A percentile compares a stretch with the other conserved stretches of the same genome.
phyloP scores from a whole-genome alignment of 2,888 invertebrate species.

The Drosophila acutilabella region DNA sequence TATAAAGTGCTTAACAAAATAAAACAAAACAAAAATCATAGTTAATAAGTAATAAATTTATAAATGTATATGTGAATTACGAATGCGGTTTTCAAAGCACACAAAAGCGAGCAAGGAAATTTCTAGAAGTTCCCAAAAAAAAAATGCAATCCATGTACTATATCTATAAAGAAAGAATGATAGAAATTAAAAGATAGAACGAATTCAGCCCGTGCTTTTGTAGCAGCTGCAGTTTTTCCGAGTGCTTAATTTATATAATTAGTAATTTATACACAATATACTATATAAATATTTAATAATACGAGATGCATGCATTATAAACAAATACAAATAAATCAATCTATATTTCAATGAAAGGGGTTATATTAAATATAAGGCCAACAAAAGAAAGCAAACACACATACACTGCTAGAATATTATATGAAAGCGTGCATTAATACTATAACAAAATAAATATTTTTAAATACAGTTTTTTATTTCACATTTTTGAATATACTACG shows the following conservation, averaged over 20 bases:
- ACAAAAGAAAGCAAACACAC: slow-evolving; percentile 35
- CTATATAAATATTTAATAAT: slow-evolving; percentile 23
- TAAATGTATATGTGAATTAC: slow-evolving; percentile 54
- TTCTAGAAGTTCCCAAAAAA: slow-evolving; percentile 25
- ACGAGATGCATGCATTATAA: slow-evolving; percentile 61
- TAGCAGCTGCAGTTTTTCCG: slow-evolving; percentile 73
- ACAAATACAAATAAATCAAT: slow-evolving; percentile 48
- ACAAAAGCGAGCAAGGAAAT: slow-evolving; percentile 20
- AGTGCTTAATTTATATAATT: slow-evolving; percentile 77
- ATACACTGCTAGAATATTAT: slow-evolving; percentile 49
- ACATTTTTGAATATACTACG: slow-evolving; percentile 75
- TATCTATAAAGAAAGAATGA: slow-evolving; percentile 27
- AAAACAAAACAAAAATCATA: slow-evolving; percentile 23
- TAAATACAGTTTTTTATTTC: slow-evolving; percentile 76
- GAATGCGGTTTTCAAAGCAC: slow-evolving; percentile 49
- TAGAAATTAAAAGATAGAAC: slow-evolving; percentile 6
- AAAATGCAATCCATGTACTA: slow-evolving; percentile 53
- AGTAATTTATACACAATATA: slow-evolving; percentile 75
- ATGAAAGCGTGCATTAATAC: slow-evolving; percentile 54
- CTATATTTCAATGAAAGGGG: slow-evolving; percentile 44
- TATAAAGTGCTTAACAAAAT: slow-evolving; percentile 49
- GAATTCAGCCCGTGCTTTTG: slow-evolving; percentile 55
- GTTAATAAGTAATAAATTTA: slow-evolving; percentile 38
- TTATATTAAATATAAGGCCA: slow-evolving; percentile 61
- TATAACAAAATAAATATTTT: slow-evolving; percentile 70